Evolutionary conservation across 1,140 invertebrate species (phyloP).

Genomic region (Manduca sexta): DNA sequence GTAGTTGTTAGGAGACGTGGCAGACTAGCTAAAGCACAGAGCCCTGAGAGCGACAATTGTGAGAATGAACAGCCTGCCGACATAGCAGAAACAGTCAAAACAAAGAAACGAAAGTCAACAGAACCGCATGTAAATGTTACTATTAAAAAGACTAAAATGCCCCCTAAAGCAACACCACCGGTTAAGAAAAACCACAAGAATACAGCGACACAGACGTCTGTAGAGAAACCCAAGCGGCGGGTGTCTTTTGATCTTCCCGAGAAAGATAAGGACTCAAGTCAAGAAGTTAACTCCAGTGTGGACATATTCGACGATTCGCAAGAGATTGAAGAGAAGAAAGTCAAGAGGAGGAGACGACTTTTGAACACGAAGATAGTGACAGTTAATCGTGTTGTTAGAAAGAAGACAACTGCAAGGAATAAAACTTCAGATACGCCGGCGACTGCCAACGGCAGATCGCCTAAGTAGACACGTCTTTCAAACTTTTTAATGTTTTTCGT

Average conservation of each 20-base stretch:
- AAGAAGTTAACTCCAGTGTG: slow-evolving; percentile 38
- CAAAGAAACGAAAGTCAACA: slow-evolving; percentile 37
- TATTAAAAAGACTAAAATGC: slow-evolving; percentile 48
- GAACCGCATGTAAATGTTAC: slow-evolving; percentile 45
- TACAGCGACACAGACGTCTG: slow-evolving; percentile 51
- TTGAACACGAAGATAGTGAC: slow-evolving; percentile 39
- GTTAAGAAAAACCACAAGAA: slow-evolving; percentile 51
- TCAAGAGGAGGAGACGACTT: slow-evolving; percentile 37
- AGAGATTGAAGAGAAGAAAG: slow-evolving; percentile 41
- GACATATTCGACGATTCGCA: slow-evolving; percentile 68
- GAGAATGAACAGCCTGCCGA: background rate
- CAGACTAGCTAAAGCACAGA: slow-evolving; percentile 19
- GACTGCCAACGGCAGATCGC: slow-evolving; percentile 48
- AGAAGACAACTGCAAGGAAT: slow-evolving; percentile 40
- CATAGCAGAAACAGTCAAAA: background rate
- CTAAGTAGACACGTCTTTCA: slow-evolving; percentile 36
- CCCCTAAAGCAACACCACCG: slow-evolving; percentile 46
- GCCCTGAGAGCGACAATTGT: slow-evolving; percentile 5
- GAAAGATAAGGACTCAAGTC: slow-evolving; percentile 37
- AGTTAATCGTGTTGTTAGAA: slow-evolving; percentile 44
- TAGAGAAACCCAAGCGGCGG: slow-evolving; percentile 33
- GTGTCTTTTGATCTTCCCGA: slow-evolving; percentile 59
- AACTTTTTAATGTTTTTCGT: too few species aligned
- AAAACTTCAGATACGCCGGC: slow-evolving; percentile 46
- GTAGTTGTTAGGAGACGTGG: slow-evolving; percentile 16